These are phyloP conservation scores for Triops longicaudatus DNA, from an alignment of 1,140 invertebrate species.

Conservation along the genomic window DNA sequence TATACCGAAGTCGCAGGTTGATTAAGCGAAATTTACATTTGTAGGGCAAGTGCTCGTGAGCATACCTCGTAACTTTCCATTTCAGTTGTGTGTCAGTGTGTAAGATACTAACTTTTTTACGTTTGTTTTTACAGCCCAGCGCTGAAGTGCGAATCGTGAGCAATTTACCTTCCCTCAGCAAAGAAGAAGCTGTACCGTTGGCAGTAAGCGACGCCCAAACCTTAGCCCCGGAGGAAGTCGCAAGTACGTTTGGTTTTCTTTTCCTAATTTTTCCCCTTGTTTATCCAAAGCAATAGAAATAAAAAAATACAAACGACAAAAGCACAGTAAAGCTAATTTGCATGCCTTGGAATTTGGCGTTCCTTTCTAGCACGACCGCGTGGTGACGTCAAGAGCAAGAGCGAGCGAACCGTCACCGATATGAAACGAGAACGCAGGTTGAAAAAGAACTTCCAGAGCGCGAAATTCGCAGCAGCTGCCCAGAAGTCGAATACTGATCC, in stretches of 20 bases:
- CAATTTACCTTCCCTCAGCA: slow-evolving; percentile 80
- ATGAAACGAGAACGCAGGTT: slow-evolving; percentile 77
- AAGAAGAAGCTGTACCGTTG: slow-evolving; percentile 93
- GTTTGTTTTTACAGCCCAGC: slow-evolving; percentile 46
- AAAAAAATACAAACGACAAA: background rate
- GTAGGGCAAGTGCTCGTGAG: too few relatives aligned
- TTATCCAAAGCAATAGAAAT: background rate
- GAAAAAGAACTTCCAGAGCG: slow-evolving; percentile 70
- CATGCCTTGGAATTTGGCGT: slow-evolving; percentile 12
- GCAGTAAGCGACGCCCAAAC: slow-evolving; percentile 72
- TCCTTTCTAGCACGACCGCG: slow-evolving; percentile 54
- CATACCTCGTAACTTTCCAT: too few relatives aligned
- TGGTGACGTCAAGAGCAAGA: slow-evolving; percentile 65
- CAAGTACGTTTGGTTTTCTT: slow-evolving; percentile 44
- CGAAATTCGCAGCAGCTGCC: slow-evolving; percentile 40
- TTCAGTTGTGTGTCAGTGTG: too few relatives aligned
- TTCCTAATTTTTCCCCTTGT: slow-evolving; percentile 5
- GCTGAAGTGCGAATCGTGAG: slow-evolving; percentile 85
- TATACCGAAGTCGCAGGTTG: slow-evolving; percentile 4
- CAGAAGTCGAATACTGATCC: slow-evolving; percentile 36
- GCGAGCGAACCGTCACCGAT: slow-evolving; percentile 74
- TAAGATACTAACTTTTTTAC: too few relatives aligned
- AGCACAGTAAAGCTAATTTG: slow-evolving; percentile 13
- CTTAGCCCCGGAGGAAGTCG: slow-evolving; percentile 89
- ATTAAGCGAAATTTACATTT: background rate